Base-by-base conservation (phyloP, 2,888 invertebrate genomes). In the Stegana nigrithorax region DNA sequence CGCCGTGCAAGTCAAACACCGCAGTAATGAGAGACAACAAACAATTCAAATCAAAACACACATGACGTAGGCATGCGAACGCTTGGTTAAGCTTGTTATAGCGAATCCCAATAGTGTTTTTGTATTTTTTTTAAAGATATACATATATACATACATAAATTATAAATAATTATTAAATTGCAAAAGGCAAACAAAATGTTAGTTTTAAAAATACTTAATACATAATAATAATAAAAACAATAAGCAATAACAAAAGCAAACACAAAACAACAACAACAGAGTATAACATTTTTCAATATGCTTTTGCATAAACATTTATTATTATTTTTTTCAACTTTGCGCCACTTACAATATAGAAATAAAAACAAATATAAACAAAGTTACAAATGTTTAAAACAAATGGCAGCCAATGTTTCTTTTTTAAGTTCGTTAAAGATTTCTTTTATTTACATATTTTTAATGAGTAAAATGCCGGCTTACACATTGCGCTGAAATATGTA, bases 1-100 rank as follows among this genome's bases (percentile, higher is more conserved):
- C 83, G 83, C 36, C 76, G 83, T 67, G 73, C 84, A 59, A 84
- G 82, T 68, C 85, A 85, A 71, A 74, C 81, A 58, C 83, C 82
- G 71, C 82, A 81, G 64, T 81, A 81, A 72, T 81, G 67, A 67
- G 25, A 44, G 21, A 25, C 26, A 57, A 27, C 27, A 27, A n/a
- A n/a, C n/a, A n/a, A n/a, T n/a, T n/a, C n/a, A n/a, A n/a, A n/a
- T n/a, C n/a, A n/a, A n/a, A n/a, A 12, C 29, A 6, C 19, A 45
- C 19, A 8, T n/a, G 45, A 10, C 17, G 19, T 6, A 45, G 12
- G 10, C 5, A 45, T 23, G 21, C 23, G 45, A 47, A 23, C 45
- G 12, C 23, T 19, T 32, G n/a, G n/a, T n/a, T 39, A 12, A 39
- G 14, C 39, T 4, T 25, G 25, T 25, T 50, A 25, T 12, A n/a